These are phyloP conservation scores for Epizoanthus stellaris DNA, from an alignment of 92 coral and sea anemone genomes.

Conservation along the genomic window DNA sequence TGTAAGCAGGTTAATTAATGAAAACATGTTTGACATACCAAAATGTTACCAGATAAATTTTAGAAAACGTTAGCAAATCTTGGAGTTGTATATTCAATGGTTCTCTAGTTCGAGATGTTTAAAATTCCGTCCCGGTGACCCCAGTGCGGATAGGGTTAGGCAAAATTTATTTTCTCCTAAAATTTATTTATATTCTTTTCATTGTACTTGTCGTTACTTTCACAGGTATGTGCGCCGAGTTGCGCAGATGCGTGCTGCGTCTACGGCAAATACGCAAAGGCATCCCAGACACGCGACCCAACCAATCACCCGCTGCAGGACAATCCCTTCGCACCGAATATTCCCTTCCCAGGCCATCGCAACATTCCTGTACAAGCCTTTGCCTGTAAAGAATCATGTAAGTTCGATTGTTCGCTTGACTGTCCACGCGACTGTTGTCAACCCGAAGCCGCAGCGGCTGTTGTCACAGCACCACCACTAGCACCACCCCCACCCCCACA, in stretches of 20 bases:
- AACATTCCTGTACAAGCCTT: conserved; percentile 69
- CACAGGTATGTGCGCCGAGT: conserved; percentile 89
- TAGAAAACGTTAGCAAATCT: too few relatives aligned
- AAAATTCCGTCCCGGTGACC: too few relatives aligned
- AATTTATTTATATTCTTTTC: neutral
- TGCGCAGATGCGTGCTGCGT: conserved; percentile 87
- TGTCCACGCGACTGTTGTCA: conserved; percentile 93
- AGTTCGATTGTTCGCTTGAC: conserved; percentile 74
- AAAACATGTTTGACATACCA: too few relatives aligned
- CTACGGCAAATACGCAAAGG: conserved; percentile 62
- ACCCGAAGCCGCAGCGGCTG: conserved; percentile 79
- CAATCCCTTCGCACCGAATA: conserved; percentile 61
- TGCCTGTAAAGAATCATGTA: conserved; percentile 81
- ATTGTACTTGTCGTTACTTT: neutral
- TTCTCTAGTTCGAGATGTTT: too few relatives aligned
- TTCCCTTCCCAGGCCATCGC: conserved; percentile 71
- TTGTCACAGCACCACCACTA: conserved; percentile 47
- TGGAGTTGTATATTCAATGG: too few relatives aligned
- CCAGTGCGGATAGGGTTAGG: too few relatives aligned
- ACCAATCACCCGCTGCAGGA: neutral
- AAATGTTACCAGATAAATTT: too few relatives aligned
- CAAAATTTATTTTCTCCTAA: too few relatives aligned
- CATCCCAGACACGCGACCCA: neutral
- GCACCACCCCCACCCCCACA: conserved; percentile 51
- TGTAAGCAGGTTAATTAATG: too few relatives aligned